A percentile compares a stretch with the other conserved stretches of the same genome.
Evolutionary conservation across 2,888 invertebrate species (phyloP).

Genomic region (Cenopis cana): DNA sequence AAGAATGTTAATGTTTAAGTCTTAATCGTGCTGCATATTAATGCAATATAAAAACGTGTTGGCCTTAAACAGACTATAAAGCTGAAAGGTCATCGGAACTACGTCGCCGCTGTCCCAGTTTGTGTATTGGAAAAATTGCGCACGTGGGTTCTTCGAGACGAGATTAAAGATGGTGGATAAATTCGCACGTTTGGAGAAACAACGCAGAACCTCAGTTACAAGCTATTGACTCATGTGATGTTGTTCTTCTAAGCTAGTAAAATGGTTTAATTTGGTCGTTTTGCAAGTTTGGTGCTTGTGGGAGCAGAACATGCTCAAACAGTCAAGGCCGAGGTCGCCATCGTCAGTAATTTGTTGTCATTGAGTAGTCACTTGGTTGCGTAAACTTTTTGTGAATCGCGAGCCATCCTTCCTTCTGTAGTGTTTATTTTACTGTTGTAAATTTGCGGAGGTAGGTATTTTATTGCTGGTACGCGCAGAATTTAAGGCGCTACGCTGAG

Average conservation of each 20-base stretch:
- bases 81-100: conserved; percentile 78
- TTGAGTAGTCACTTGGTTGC: conserved; percentile 61
- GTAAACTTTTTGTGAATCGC: conserved; percentile 55
- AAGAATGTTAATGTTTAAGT: conserved; percentile 42
- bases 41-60: conserved; percentile 61
- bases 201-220: neutral
- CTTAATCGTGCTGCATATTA: conserved; percentile 42
- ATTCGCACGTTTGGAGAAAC: conserved; percentile 21
- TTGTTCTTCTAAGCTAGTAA: conserved; percentile 12
- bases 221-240: conserved; percentile 46
- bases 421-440: conserved; percentile 20
- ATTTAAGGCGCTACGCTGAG: too few relatives aligned
- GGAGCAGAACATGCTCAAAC: conserved; percentile 59
- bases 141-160: conserved; percentile 68
- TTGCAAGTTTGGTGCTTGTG: conserved; percentile 66
- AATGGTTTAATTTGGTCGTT: conserved; percentile 64
- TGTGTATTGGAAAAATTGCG: conserved; percentile 70
- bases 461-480: neutral
- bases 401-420: conserved; percentile 33
- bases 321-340: conserved; percentile 76
- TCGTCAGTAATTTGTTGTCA: conserved; percentile 68
- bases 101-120: conserved; percentile 77
- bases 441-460: conserved; percentile 8
- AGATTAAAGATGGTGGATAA: conserved; percentile 47
- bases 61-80: conserved; percentile 79